A percentile compares a stretch with the other conserved stretches of the same genome.
Evolutionary conservation across 2,888 invertebrate species (phyloP).

Genomic region (Drosophila neonasuta): DNA sequence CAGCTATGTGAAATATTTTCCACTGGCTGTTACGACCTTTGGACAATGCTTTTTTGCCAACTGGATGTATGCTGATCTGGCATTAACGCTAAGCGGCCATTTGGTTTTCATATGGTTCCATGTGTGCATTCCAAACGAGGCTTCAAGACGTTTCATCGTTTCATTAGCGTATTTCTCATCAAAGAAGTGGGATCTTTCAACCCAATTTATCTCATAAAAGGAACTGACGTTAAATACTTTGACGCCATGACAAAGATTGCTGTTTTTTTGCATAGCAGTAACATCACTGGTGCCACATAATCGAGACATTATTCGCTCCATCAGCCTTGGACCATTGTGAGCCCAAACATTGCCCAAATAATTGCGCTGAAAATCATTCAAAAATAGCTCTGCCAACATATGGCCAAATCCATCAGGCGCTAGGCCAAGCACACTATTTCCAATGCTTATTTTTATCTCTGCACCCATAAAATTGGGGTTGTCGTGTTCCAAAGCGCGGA

Average conservation of each 20-base stretch:
- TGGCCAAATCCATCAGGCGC: conserved; percentile 83
- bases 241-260: conserved; percentile 8
- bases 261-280: neutral
- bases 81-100: neutral
- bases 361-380: conserved; percentile 1
- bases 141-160: neutral
- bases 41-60: conserved; percentile 14
- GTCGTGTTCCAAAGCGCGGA: conserved; percentile 81
- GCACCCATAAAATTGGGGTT: conserved; percentile 81
- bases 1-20: neutral
- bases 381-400: neutral
- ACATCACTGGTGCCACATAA: conserved; percentile 11
- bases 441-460: conserved; percentile 83
- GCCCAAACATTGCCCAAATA: conserved; percentile 7
- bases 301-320: neutral
- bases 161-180: neutral
- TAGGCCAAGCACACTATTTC: conserved; percentile 87
- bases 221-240: conserved; percentile 3
- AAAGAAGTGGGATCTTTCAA: neutral
- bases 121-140: conserved; percentile 1
- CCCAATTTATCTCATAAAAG: conserved; percentile 15
- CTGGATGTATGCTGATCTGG: conserved; percentile 7
- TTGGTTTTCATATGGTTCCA: neutral
- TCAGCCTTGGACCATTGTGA: conserved; percentile 6
- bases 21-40: neutral